Percentiles rank a stretch among this genome's conserved stretches.
Evolutionary conservation across 2,113 vertebrate genomes (phyloP).

Genomic region (Camarhynchus parvulus): DNA sequence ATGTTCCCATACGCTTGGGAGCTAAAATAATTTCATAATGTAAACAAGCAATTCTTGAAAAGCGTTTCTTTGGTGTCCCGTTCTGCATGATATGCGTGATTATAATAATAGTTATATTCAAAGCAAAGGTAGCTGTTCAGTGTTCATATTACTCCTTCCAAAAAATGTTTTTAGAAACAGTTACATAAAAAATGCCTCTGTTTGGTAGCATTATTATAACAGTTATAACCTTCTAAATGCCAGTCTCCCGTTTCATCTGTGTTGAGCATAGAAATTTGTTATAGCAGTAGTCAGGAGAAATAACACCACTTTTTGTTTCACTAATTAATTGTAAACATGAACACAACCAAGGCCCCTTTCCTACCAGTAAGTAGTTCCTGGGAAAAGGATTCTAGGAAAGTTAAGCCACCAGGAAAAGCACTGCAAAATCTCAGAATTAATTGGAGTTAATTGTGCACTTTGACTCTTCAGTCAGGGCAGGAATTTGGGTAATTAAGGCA

Average conservation of each 20-base stretch:
- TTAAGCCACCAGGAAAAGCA: neutral
- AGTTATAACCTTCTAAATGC: neutral
- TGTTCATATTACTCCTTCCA: neutral
- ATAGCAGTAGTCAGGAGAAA: neutral
- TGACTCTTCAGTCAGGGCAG: neutral
- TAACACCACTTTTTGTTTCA: neutral
- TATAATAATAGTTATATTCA: neutral
- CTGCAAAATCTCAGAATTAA: neutral
- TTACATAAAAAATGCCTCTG: neutral
- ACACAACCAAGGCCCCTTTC: neutral
- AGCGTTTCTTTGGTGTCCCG: neutral
- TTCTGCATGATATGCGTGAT: neutral
- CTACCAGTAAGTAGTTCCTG: neutral
- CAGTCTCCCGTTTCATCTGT: neutral
- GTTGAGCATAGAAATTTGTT: neutral
- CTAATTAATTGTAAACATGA: neutral
- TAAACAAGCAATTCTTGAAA: neutral
- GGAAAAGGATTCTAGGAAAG: neutral
- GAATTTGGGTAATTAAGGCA: neutral
- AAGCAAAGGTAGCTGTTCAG: neutral
- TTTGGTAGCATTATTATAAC: neutral
- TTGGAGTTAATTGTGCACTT: neutral
- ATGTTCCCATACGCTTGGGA: neutral
- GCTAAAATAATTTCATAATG: neutral
- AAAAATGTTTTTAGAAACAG: neutral